A percentile compares a stretch with the other conserved stretches of the same genome.
Evolutionary conservation across 1,140 invertebrate species (phyloP).

Genomic region (Magallana ariakensis): DNA sequence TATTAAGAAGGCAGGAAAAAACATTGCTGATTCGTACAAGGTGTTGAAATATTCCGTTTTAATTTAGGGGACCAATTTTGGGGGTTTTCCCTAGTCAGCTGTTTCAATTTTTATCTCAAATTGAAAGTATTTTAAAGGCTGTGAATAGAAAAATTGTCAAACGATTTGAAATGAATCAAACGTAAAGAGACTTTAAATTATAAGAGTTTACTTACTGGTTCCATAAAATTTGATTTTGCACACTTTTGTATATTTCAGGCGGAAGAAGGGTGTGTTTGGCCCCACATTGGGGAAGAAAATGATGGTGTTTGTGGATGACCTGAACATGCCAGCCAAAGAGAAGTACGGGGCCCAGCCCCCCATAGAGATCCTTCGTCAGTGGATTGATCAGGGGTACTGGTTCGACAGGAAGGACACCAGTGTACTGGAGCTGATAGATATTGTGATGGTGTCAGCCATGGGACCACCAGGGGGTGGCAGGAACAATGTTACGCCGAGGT

Average conservation of each 20-base stretch:
- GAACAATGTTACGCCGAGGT: slow-evolving; percentile 77
- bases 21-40: too few species aligned
- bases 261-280: slow-evolving; percentile 77
- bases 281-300: slow-evolving; percentile 75
- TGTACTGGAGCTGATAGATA: slow-evolving; percentile 74
- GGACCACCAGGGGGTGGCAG: slow-evolving; percentile 78
- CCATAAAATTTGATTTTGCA: too few species aligned
- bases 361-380: slow-evolving; percentile 79
- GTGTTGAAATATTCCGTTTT: too few species aligned
- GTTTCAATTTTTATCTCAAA: too few species aligned
- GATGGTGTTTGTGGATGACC: slow-evolving; percentile 79
- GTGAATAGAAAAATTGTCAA: too few species aligned
- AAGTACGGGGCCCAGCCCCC: slow-evolving; percentile 79
- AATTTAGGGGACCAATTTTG: too few species aligned
- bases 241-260: slow-evolving; percentile 57
- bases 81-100: too few species aligned
- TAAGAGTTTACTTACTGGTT: too few species aligned
- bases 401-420: slow-evolving; percentile 80
- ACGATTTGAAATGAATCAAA: too few species aligned
- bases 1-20: neutral
- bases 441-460: slow-evolving; percentile 79
- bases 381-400: slow-evolving; percentile 79
- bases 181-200: too few species aligned
- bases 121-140: too few species aligned
- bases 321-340: slow-evolving; percentile 80